These are phyloP conservation scores for Poecile montanus DNA, from an alignment of 2,797 vertebrate species.

Conservation along the genomic window DNA sequence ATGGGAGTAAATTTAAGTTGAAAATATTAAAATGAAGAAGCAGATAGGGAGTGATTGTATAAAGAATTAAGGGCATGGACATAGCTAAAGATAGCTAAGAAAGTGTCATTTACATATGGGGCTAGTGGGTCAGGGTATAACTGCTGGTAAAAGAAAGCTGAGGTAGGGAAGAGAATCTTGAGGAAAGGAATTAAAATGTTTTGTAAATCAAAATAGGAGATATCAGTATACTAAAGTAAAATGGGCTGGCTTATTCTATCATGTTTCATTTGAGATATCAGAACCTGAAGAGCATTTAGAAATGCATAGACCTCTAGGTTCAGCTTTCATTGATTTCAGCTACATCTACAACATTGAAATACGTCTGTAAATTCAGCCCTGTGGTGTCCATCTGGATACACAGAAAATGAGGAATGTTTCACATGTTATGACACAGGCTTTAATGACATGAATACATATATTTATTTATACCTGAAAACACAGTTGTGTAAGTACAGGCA, in stretches of 20 bases:
- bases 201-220: not conserved
- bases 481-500: not conserved
- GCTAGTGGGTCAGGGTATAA: not conserved
- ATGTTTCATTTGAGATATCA: not conserved
- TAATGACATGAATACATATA: not conserved
- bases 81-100: not conserved
- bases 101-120: not conserved
- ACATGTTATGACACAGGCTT: not conserved
- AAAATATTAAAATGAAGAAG: not conserved
- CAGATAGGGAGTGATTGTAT: not conserved
- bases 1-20: not conserved
- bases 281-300: not conserved
- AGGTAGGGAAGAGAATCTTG: not conserved
- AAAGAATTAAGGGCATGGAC: not conserved
- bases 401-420: not conserved
- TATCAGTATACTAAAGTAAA: not conserved
- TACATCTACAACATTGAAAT: not conserved
- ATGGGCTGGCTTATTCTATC: not conserved
- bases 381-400: not conserved
- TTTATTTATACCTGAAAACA: not conserved
- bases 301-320: not conserved
- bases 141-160: not conserved
- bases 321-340: not conserved
- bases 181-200: not conserved
- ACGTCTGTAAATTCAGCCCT: not conserved